A percentile compares a stretch with the other conserved stretches of the same genome.
phyloP scores from a whole-genome alignment of 2,888 invertebrate genomes.

The Hydrotaea diabolus region DNA sequence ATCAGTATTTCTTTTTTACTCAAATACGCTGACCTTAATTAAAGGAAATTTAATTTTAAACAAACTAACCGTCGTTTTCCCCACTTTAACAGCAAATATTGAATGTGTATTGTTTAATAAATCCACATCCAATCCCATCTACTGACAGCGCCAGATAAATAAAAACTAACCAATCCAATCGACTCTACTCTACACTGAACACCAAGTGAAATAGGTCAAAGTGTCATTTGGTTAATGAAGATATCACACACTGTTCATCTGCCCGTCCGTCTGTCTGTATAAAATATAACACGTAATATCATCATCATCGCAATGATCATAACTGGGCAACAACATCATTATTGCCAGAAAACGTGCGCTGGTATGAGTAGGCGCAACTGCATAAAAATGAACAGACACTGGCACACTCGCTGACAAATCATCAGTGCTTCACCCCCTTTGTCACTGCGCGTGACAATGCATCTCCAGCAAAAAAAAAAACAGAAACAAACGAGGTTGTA shows the following conservation, averaged over 20 bases:
- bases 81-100: no score
- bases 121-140: no score
- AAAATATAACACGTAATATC: conserved; percentile 15
- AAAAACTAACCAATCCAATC: conserved; percentile 15
- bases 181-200: not conserved
- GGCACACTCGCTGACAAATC: not conserved
- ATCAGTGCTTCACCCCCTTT: not conserved
- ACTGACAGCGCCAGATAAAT: no score
- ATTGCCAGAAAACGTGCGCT: no score
- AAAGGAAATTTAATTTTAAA: conserved; percentile 13
- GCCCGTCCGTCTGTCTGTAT: not conserved
- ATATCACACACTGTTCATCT: conserved; percentile 17
- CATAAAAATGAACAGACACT: not conserved
- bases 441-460: not conserved
- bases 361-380: not conserved
- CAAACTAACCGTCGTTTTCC: not conserved
- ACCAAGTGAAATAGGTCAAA: conserved; percentile 39
- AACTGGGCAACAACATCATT: not conserved
- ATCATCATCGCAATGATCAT: not conserved
- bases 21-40: conserved; percentile 8
- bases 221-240: conserved; percentile 47
- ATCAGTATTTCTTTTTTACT: not conserved
- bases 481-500: not conserved
- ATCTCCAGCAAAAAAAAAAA: not conserved
- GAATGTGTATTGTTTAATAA: not conserved